phyloP scores from a whole-genome alignment of 2,888 invertebrate genomes.

The Amiota minor region DNA sequence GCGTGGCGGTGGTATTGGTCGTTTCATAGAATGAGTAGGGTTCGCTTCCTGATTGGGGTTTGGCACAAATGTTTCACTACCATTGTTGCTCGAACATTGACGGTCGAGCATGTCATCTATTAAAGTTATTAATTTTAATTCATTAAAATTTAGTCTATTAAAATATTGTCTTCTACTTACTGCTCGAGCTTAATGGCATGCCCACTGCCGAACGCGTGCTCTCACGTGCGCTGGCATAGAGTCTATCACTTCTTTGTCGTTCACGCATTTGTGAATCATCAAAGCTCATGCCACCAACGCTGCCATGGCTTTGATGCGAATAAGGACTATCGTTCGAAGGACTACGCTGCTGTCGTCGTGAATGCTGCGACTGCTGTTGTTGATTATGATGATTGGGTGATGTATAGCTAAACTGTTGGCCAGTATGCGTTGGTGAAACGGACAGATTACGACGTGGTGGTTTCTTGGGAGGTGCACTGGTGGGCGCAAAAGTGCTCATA shows the following conservation, averaged over 20 bases:
- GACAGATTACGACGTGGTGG: conserved; percentile 90
- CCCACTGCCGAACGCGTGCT: conserved; percentile 60
- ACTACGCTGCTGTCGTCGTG: conserved; percentile 45
- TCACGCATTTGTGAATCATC: conserved; percentile 58
- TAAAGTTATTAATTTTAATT: not conserved
- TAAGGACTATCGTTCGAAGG: conserved; percentile 64
- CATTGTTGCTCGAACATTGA: conserved; percentile 55
- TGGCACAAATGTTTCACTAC: conserved; percentile 59
- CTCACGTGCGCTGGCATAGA: conserved; percentile 65
- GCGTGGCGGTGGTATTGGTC: conserved; percentile 66
- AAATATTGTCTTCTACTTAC: conserved; percentile 46
- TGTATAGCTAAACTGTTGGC: conserved; percentile 63
- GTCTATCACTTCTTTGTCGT: conserved; percentile 57
- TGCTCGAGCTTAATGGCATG: conserved; percentile 62
- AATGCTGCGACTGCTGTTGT: conserved; percentile 38
- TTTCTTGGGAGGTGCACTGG: conserved; percentile 88
- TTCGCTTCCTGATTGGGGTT: conserved; percentile 59
- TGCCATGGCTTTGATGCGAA: conserved; percentile 67
- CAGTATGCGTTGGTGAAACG: conserved; percentile 86
- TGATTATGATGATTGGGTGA: conserved; percentile 60
- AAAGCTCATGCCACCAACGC: conserved; percentile 61
- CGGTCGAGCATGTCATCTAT: conserved; percentile 65
- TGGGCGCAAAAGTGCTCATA: conserved; percentile 64
- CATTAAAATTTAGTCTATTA: not conserved
- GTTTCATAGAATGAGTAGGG: conserved; percentile 62